Evolutionary conservation across 1,140 invertebrate species (phyloP), one percentile per base, ranked within the genome.

Genomic region (Tetragnatha versicolor): DNA sequence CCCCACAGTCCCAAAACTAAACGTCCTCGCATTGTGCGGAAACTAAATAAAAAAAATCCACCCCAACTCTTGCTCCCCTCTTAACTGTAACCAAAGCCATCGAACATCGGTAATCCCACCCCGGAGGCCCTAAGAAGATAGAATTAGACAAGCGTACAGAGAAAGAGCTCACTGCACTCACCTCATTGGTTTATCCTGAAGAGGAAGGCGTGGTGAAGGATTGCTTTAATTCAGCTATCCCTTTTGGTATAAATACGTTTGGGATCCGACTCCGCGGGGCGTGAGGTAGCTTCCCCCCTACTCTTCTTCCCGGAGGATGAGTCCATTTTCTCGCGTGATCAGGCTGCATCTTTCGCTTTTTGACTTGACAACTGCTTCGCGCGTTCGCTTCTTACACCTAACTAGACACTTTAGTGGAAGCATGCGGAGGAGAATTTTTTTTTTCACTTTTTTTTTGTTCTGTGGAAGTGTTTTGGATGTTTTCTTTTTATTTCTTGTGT

Each of bases 171-270:
- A 75, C 55, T 31, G 20, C 27, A 63, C 20, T 61, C 55, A 63
- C 70, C 35, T 58, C 42, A 75, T 75, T 75, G 70, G 70, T 49
- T 47, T 61, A 63, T 37, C 17, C 55, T 61, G 68, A 42, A 58
- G 42, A 29, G 10, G 29, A 49, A 58, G 70, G 70, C 70, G 70
- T 75, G 70, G 70, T 75, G 39, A 61, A 75, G 70, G 55, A 75
- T 61, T 75, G 70, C 70, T 75, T 75, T 75, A 75, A 75, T 75
- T 75, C 70, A 51, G 70, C 55, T 47, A 63, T 75, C 39, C 70
- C 70, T 63, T 63, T 63, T 75, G 70, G 55, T 75, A 75, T 75
- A 75, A 75, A 61, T 75, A 75, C 70, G 42, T 61, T 39, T 31
- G 58, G 58, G 70, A 75, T 75, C n/a, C 49, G 37, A 31, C 42